A percentile compares a stretch with the other conserved stretches of the same genome.
phyloP scores from a whole-genome alignment of 2,113 vertebrate genomes.

The Ivindomyrus marchei region DNA sequence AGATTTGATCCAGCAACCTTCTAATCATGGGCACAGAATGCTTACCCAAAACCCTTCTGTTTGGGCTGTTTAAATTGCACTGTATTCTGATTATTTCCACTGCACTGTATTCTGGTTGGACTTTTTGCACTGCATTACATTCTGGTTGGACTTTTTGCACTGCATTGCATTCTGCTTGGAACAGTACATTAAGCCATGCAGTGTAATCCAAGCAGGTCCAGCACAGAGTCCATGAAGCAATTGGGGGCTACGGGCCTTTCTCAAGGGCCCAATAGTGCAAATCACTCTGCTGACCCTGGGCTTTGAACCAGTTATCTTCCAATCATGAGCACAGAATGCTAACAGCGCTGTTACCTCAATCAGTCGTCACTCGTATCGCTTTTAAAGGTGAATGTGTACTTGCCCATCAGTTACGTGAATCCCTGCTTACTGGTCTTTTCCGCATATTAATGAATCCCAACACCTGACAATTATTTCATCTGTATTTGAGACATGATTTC shows the following conservation, averaged over 20 bases:
- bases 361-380: background rate
- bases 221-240: background rate
- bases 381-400: background rate
- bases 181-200: background rate
- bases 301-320: background rate
- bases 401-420: background rate
- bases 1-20: background rate
- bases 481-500: background rate
- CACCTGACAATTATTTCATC: background rate
- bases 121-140: background rate
- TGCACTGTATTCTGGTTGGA: background rate
- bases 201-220: background rate
- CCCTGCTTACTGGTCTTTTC: background rate
- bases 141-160: background rate
- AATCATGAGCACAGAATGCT: background rate
- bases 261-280: background rate
- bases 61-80: background rate
- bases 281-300: background rate
- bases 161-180: background rate
- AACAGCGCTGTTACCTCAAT: background rate
- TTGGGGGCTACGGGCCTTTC: background rate
- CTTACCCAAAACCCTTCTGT: background rate
- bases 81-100: background rate
- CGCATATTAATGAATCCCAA: background rate
- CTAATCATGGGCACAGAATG: background rate